phyloP scores from a whole-genome alignment of 2,797 vertebrate species.

The Acipenser transmontanus region DNA sequence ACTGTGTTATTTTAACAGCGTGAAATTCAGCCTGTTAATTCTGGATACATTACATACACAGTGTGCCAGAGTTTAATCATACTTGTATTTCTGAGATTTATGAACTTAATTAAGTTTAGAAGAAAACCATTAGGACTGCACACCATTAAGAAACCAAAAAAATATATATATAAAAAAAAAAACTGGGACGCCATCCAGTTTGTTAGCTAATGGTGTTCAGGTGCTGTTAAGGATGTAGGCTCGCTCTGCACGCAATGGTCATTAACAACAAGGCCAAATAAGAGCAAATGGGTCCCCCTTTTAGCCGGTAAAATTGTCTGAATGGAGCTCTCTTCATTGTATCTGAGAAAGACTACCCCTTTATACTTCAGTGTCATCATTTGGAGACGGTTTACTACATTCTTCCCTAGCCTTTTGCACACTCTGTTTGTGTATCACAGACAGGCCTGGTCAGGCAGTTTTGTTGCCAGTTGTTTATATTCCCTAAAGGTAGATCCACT shows the following conservation, averaged over 20 bases:
- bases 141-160: constrained; percentile 23
- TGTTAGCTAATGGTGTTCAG: too few species aligned
- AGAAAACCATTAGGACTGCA: constrained; percentile 14
- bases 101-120: constrained; percentile 20
- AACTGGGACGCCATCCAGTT: neutral
- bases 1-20: too few species aligned
- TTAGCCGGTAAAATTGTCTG: neutral
- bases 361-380: too few species aligned
- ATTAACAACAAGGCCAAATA: constrained; percentile 25
- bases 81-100: constrained; percentile 13
- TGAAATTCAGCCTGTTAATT: neutral
- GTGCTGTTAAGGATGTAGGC: too few species aligned
- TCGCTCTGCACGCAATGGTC: constrained; percentile 1
- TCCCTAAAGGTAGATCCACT: too few species aligned
- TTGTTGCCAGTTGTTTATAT: too few species aligned
- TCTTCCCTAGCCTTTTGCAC: too few species aligned
- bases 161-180: neutral
- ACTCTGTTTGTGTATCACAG: too few species aligned
- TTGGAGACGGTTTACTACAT: too few species aligned
- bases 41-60: neutral
- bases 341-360: neutral
- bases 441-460: too few species aligned
- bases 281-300: constrained; percentile 12
- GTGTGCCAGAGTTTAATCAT: neutral
- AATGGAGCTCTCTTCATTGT: neutral